Conservation (phyloP, 2,888 invertebrate genomes). For the Pyrochroa serraticornis region DNA sequence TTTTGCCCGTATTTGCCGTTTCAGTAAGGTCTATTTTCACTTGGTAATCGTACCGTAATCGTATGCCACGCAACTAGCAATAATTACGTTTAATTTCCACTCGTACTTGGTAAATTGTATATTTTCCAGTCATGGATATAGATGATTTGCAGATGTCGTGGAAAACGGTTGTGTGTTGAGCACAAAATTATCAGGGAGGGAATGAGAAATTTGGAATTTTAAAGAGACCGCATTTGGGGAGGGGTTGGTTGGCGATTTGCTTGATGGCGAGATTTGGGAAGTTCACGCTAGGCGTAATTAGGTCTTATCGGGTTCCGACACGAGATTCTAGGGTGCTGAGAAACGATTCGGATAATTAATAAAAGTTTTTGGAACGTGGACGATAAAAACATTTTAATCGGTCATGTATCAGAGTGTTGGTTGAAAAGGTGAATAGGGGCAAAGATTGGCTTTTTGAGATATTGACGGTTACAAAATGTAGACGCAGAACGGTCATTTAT, state of each 20-base stretch:
- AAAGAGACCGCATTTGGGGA: not conserved
- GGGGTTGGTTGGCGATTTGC: not conserved
- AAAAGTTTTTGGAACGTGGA: too few species aligned
- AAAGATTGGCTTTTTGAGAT: too few species aligned
- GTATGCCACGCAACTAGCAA: slow-evolving; percentile 47
- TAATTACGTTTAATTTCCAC: slow-evolving; percentile 54
- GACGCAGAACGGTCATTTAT: too few species aligned
- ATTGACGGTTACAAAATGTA: too few species aligned
- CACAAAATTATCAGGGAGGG: not conserved
- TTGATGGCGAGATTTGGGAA: not conserved
- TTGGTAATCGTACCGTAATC: slow-evolving; percentile 35
- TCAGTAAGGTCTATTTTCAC: slow-evolving; percentile 39
- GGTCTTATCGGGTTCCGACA: too few species aligned
- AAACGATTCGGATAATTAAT: too few species aligned
- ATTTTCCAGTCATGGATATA: slow-evolving; percentile 49
- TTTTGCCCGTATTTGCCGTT: slow-evolving; percentile 37
- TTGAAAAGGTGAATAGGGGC: too few species aligned
- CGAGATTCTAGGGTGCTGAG: too few species aligned
- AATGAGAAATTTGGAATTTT: not conserved
- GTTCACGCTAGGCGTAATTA: too few species aligned
- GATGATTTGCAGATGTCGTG: not conserved
- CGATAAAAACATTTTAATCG: too few species aligned
- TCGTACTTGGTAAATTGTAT: slow-evolving; percentile 49
- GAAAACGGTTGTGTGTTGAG: not conserved
- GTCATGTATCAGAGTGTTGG: too few species aligned